Percentiles rank a stretch among this genome's conserved stretches.
Evolutionary conservation across 2,797 vertebrate species (phyloP).

Genomic region (Aeoliscus strigatus): DNA sequence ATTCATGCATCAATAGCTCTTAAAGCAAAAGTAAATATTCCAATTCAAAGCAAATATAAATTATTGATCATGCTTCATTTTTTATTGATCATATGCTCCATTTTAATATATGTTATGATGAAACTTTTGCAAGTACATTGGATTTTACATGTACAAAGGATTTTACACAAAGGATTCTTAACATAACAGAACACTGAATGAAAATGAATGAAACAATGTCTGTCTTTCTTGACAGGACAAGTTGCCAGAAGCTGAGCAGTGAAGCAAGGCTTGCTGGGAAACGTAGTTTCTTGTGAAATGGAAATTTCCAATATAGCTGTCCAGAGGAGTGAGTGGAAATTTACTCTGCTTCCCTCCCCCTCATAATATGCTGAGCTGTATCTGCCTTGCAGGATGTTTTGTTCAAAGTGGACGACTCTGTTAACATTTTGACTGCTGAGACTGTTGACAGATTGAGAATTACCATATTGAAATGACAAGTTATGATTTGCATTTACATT

Average conservation of each 20-base stretch:
- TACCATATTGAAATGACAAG: not conserved
- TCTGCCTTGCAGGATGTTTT: conserved; percentile 31
- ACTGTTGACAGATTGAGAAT: not conserved
- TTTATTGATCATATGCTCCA: no score
- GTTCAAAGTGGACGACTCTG: conserved; percentile 16
- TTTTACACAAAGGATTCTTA: no score
- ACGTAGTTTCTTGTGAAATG: conserved; percentile 50
- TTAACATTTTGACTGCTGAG: conserved; percentile 16
- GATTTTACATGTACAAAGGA: no score
- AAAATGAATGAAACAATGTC: no score
- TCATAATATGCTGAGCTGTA: conserved; percentile 13
- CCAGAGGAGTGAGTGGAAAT: conserved; percentile 53
- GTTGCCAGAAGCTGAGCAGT: not conserved
- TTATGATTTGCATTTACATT: not conserved
- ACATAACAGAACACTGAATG: no score
- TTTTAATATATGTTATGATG: no score
- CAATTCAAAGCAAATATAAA: no score
- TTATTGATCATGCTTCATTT: no score
- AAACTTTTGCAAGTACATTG: no score
- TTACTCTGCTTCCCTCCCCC: conserved; percentile 39
- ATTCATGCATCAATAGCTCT: no score
- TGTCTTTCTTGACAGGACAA: no score
- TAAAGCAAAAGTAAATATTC: no score
- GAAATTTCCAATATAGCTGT: conserved; percentile 57
- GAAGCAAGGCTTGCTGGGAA: conserved; percentile 54